Percentiles rank a stretch among this genome's conserved stretches.
These are phyloP conservation scores for Sardina pilchardus DNA, from an alignment of 2,113 vertebrate genomes.

Conservation along the genomic window DNA sequence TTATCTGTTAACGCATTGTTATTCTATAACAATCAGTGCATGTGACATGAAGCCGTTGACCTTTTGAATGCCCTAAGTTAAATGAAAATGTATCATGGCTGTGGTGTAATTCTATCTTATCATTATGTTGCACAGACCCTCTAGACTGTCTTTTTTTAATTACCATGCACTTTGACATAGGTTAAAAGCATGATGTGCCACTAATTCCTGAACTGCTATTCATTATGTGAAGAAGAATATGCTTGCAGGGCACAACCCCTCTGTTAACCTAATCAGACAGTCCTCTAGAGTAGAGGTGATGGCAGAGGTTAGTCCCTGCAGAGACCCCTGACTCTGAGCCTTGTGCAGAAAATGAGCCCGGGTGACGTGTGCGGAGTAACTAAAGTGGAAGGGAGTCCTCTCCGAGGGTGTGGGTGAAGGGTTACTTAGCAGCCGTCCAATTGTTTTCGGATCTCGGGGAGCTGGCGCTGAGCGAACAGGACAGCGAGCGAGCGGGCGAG, in stretches of 20 bases:
- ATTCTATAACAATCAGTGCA: background rate
- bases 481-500: background rate
- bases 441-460: background rate
- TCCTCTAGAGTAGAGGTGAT: background rate
- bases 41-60: background rate
- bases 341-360: background rate
- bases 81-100: background rate
- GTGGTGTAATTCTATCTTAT: background rate
- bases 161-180: background rate
- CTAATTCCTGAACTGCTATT: background rate
- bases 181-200: background rate
- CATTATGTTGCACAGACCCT: background rate
- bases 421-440: conserved; percentile 1
- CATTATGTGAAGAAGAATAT: conserved; percentile 5
- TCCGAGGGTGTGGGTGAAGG: background rate
- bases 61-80: background rate
- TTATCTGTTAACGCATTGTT: background rate
- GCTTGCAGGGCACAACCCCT: background rate
- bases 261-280: background rate
- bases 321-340: background rate
- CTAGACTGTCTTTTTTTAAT: background rate
- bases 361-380: background rate
- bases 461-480: background rate
- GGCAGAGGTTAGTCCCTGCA: background rate
- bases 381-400: background rate